These are phyloP conservation scores for Saccopteryx leptura DNA, from an alignment of 2,113 vertebrate species.

Conservation along the genomic window DNA sequence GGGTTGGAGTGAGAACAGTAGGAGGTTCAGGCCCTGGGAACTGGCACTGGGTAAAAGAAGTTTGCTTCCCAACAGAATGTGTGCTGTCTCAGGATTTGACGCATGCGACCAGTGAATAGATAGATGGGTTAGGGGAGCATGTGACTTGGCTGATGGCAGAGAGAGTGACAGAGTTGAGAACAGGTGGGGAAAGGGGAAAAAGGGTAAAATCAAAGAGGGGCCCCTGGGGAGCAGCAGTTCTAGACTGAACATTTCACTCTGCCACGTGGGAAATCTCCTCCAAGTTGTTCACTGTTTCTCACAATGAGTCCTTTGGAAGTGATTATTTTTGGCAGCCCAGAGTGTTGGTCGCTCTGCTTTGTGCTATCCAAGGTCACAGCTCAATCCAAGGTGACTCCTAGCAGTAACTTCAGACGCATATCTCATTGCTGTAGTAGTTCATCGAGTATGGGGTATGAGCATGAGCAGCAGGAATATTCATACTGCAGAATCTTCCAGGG, in stretches of 20 bases:
- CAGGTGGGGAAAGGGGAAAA: not conserved
- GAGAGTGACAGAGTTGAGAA: not conserved
- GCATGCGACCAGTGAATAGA: not conserved
- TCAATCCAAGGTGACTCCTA: not conserved
- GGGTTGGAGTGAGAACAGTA: not conserved
- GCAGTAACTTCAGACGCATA: not conserved
- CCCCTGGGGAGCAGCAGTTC: not conserved
- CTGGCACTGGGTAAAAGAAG: constrained; percentile 10
- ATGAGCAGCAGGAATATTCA: not conserved
- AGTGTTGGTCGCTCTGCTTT: not conserved
- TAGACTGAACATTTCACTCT: not conserved
- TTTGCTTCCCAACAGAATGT: constrained; percentile 66
- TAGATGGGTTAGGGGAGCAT: not conserved
- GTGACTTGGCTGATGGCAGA: constrained; percentile 2
- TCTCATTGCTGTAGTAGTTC: not conserved
- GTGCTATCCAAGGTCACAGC: not conserved
- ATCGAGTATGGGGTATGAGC: not conserved
- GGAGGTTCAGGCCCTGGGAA: not conserved
- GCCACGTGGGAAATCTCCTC: not conserved
- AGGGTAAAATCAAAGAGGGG: not conserved
- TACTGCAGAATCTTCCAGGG: not conserved
- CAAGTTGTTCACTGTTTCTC: not conserved
- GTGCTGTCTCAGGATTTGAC: constrained; percentile 58
- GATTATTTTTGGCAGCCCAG: not conserved
- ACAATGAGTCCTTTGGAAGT: not conserved